phyloP scores from a whole-genome alignment of 2,113 vertebrate genomes.

The Enhydra lutris region DNA sequence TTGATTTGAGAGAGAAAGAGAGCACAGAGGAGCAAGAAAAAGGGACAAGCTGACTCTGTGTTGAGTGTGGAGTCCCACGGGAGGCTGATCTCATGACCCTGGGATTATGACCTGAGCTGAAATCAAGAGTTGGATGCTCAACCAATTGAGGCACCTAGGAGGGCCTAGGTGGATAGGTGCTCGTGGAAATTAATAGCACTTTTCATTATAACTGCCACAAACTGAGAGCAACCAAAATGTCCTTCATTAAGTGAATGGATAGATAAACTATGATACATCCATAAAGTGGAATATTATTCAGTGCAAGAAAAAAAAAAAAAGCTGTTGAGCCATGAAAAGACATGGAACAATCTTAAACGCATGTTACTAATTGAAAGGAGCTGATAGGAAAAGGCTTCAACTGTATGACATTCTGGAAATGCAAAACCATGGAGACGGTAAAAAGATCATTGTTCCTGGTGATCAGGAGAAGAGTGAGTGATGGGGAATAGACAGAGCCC shows the following conservation, averaged over 20 bases:
- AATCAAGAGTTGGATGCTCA: neutral
- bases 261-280: neutral
- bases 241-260: neutral
- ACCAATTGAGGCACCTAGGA: neutral
- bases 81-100: neutral
- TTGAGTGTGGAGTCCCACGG: neutral
- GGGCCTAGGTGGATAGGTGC: no score
- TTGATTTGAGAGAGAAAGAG: neutral
- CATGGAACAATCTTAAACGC: neutral
- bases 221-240: neutral
- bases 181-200: neutral
- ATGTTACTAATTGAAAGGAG: neutral
- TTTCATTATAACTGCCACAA: neutral
- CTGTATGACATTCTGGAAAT: neutral
- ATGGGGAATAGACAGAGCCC: neutral
- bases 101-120: neutral
- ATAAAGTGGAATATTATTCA: neutral
- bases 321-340: neutral
- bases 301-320: neutral
- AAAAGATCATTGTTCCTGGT: neutral
- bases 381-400: neutral
- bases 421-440: neutral
- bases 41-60: neutral
- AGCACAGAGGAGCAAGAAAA: neutral
- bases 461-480: neutral